Evolutionary conservation across 1,140 invertebrate species (phyloP).

Genomic region (Limonius californicus): DNA sequence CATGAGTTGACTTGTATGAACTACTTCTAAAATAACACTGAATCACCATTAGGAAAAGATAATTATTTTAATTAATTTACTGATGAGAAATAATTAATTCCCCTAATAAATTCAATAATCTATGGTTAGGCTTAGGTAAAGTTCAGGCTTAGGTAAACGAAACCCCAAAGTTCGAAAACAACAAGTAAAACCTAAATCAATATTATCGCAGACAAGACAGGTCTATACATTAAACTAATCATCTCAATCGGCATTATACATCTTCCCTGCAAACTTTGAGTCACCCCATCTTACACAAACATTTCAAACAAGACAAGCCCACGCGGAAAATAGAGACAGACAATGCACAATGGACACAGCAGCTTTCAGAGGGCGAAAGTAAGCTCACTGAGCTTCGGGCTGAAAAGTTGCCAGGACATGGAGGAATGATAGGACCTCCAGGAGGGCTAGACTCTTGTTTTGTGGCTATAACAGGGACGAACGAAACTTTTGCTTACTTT

Average conservation of each 20-base stretch:
- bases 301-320: slow-evolving; percentile 31
- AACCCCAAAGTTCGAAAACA: slow-evolving; percentile 30
- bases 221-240: slow-evolving; percentile 37
- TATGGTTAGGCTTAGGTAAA: not conserved
- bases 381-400: slow-evolving; percentile 16
- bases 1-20: too few species aligned
- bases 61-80: too few species aligned
- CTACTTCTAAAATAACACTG: too few species aligned
- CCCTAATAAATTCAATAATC: slow-evolving; percentile 1
- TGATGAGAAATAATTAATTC: not conserved
- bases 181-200: slow-evolving; percentile 38
- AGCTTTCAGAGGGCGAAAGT: slow-evolving; percentile 29
- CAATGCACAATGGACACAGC: slow-evolving; percentile 32
- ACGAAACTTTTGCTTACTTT: slow-evolving; percentile 47
- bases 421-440: slow-evolving; percentile 10
- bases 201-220: slow-evolving; percentile 34
- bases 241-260: slow-evolving; percentile 37
- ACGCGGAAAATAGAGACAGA: slow-evolving; percentile 32
- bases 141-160: slow-evolving; percentile 2
- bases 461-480: slow-evolving; percentile 36
- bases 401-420: slow-evolving; percentile 9
- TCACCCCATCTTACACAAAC: slow-evolving; percentile 29
- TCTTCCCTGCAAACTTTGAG: slow-evolving; percentile 27
- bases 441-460: slow-evolving; percentile 16
- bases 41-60: too few species aligned